Evolutionary conservation across 1,140 invertebrate genomes (phyloP).

Genomic region (Drosophila lacertosa): DNA sequence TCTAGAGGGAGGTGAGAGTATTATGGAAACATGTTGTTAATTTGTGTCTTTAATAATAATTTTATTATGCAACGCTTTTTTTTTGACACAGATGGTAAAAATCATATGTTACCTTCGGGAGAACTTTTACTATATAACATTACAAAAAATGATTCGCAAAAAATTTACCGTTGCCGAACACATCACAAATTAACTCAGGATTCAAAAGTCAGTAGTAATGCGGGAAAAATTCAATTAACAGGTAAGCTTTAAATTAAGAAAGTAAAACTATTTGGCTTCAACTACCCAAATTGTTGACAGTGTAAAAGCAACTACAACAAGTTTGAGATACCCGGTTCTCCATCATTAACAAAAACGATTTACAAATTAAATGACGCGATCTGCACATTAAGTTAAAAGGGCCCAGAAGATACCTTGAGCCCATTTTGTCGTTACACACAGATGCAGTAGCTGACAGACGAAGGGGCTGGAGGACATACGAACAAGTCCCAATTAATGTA

Average conservation of each 20-base stretch:
- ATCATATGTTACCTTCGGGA: constrained; percentile 90
- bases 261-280: background rate
- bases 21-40: background rate
- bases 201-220: constrained; percentile 88
- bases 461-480: too few species aligned
- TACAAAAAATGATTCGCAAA: constrained; percentile 89
- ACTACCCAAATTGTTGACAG: too few species aligned
- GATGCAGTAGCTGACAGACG: too few species aligned
- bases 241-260: constrained; percentile 84
- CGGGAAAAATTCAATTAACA: constrained; percentile 89
- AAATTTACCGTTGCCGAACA: constrained; percentile 72
- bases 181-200: constrained; percentile 84
- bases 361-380: too few species aligned
- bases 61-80: background rate
- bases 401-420: too few species aligned
- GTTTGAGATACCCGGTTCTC: too few species aligned
- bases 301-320: too few species aligned
- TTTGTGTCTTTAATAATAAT: background rate
- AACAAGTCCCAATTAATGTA: too few species aligned
- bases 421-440: too few species aligned
- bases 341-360: too few species aligned
- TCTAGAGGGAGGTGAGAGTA: constrained; percentile 62
- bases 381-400: too few species aligned
- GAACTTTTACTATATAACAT: constrained; percentile 91
- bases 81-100: constrained; percentile 88